Conservation (phyloP, 2,113 vertebrate species). For the Cebus imitator region DNA sequence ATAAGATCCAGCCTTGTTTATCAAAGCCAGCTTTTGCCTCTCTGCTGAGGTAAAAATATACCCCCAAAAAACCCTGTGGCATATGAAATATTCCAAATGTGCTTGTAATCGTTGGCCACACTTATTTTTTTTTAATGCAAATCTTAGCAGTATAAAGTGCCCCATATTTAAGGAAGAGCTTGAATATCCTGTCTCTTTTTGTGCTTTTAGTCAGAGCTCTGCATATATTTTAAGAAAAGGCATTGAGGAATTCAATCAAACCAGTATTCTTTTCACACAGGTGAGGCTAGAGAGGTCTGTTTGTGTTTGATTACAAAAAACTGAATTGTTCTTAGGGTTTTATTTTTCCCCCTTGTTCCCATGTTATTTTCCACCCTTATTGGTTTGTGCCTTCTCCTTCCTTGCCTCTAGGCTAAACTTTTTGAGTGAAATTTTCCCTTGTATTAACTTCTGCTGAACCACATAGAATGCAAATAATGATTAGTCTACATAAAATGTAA, state of each 20-base stretch:
- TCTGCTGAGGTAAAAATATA: constrained; percentile 68
- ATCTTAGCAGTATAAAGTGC: not conserved
- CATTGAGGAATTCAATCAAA: constrained; percentile 45
- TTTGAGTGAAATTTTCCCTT: not conserved
- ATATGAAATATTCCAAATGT: not conserved
- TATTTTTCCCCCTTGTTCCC: not conserved
- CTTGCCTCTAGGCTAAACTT: not conserved
- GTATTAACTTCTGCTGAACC: not conserved
- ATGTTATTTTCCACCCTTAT: not conserved
- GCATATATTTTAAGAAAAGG: constrained; percentile 42
- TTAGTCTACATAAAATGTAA: not conserved
- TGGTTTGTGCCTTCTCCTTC: not conserved
- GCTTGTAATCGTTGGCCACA: not conserved
- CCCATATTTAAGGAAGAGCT: not conserved
- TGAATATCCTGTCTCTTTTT: constrained; percentile 9
- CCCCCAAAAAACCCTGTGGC: not conserved
- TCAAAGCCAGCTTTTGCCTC: constrained; percentile 68
- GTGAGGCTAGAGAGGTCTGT: not conserved
- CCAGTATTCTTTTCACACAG: constrained; percentile 9
- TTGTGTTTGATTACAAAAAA: not conserved
- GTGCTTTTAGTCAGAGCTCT: constrained; percentile 24
- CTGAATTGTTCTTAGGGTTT: not conserved
- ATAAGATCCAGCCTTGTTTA: constrained; percentile 59
- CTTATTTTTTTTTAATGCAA: not conserved
- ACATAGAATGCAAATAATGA: not conserved